Evolutionary conservation across 2,797 vertebrate genomes (phyloP).

Genomic region (Neoniphon sammara): DNA sequence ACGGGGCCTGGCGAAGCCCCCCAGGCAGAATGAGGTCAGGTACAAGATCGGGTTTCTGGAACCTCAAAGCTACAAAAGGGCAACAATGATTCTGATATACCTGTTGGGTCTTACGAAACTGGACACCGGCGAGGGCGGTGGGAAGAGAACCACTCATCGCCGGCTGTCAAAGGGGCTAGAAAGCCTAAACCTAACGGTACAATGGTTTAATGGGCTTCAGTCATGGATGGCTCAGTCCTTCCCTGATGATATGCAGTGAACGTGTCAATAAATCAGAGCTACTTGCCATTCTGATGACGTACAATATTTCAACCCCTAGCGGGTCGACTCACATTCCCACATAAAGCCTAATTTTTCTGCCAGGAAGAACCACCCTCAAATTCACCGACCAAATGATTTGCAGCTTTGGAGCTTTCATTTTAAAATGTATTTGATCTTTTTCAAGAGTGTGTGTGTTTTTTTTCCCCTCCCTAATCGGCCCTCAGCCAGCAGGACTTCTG

Average conservation of each 20-base stretch:
- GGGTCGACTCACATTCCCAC: conserved; percentile 47
- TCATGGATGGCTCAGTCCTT: conserved; percentile 54
- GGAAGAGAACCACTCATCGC: conserved; percentile 74
- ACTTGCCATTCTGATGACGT: conserved; percentile 39
- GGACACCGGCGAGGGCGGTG: conserved; percentile 74
- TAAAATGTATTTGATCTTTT: conserved; percentile 61
- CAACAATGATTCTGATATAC: conserved; percentile 84
- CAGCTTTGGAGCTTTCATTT: conserved; percentile 56
- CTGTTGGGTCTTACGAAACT: conserved; percentile 79
- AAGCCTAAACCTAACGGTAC: conserved; percentile 73
- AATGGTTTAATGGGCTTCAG: conserved; percentile 65
- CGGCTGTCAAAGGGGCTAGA: conserved; percentile 65
- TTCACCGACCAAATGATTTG: conserved; percentile 66
- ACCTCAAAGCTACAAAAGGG: conserved; percentile 78
- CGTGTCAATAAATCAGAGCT: conserved; percentile 68
- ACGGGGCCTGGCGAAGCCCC: conserved; percentile 68
- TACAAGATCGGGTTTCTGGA: conserved; percentile 82
- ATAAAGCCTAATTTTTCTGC: conserved; percentile 48
- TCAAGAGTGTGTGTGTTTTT: conserved; percentile 41
- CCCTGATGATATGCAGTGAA: conserved; percentile 42
- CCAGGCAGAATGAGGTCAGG: conserved; percentile 84
- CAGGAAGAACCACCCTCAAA: conserved; percentile 49
- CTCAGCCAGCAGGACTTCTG: conserved; percentile 57
- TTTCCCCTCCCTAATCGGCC: conserved; percentile 20
- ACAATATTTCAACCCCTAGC: conserved; percentile 41